phyloP scores from a whole-genome alignment of 2,888 invertebrate species.

The Napeogenes sylphis region DNA sequence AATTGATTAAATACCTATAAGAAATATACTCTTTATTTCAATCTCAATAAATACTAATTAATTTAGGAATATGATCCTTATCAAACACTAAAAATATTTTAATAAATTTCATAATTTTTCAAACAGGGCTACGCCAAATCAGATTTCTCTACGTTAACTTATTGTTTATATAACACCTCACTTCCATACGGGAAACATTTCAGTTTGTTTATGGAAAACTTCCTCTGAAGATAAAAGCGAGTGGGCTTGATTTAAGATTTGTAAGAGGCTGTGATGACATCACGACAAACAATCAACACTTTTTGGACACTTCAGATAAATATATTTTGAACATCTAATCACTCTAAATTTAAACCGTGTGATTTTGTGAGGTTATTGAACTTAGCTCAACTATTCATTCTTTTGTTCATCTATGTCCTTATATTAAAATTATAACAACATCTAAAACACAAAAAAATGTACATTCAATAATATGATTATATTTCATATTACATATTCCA shows the following conservation, averaged over 20 bases:
- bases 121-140: neutral
- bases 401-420: too few species aligned
- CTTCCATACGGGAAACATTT: slow-evolving; percentile 21
- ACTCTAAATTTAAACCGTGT: too few species aligned
- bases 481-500: neutral
- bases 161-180: slow-evolving; percentile 21
- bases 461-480: neutral
- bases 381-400: too few species aligned
- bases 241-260: slow-evolving; percentile 7
- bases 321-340: neutral
- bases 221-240: slow-evolving; percentile 29
- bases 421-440: too few species aligned
- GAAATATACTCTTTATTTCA: too few species aligned
- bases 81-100: too few species aligned
- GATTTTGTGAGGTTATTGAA: too few species aligned
- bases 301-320: neutral
- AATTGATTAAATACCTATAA: too few species aligned
- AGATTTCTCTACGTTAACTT: slow-evolving; percentile 4
- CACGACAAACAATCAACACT: slow-evolving; percentile 2
- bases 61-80: too few species aligned
- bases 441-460: neutral
- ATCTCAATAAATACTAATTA: too few species aligned
- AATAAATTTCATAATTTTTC: too few species aligned
- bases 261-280: slow-evolving; percentile 14
- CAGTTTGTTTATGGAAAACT: slow-evolving; percentile 26